Evolutionary conservation across 2,113 vertebrate species (phyloP).

Genomic region (Sinosuthora webbiana): DNA sequence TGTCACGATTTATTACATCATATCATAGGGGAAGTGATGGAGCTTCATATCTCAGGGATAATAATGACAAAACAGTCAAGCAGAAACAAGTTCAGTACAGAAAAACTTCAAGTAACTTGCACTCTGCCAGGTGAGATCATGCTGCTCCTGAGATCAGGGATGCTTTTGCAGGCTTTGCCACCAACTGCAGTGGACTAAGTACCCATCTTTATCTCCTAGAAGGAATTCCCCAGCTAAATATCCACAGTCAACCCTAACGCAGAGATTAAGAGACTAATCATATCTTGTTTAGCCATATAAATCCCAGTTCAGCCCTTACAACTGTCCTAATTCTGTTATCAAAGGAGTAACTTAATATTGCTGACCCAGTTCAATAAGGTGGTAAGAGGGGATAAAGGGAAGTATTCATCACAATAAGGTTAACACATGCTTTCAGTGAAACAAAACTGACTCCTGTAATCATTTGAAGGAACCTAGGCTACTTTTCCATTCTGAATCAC

Average conservation of each 20-base stretch:
- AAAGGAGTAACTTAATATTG: neutral
- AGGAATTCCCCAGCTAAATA: neutral
- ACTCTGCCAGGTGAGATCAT: neutral
- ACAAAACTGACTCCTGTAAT: neutral
- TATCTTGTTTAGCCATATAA: neutral
- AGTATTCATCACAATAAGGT: neutral
- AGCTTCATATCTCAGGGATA: neutral
- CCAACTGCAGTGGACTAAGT: neutral
- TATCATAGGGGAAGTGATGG: neutral
- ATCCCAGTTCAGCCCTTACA: neutral
- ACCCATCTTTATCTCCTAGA: neutral
- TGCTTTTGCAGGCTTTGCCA: neutral
- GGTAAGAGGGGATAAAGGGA: neutral
- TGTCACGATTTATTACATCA: neutral
- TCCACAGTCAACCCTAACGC: neutral
- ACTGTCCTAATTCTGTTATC: neutral
- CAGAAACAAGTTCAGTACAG: neutral
- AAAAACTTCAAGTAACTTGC: neutral
- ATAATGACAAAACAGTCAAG: neutral
- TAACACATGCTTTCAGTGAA: neutral
- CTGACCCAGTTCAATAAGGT: neutral
- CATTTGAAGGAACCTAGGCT: neutral
- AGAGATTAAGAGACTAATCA: neutral
- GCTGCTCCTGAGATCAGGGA: neutral
- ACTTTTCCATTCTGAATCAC: neutral